phyloP scores from a whole-genome alignment of 1,140 invertebrate species.

The Teleopsis dalmanni region DNA sequence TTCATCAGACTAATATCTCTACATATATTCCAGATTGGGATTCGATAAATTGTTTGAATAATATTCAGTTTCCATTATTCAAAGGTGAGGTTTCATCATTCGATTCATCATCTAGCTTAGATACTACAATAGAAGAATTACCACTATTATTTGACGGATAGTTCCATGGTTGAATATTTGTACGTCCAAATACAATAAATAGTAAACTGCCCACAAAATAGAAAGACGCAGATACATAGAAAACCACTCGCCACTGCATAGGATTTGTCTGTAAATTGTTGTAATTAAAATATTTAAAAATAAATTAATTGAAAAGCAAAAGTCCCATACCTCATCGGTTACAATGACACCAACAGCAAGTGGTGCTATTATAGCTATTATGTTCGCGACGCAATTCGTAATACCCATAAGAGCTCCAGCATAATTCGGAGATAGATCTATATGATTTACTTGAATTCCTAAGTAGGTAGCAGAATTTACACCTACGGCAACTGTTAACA shows the following conservation, averaged over 20 bases:
- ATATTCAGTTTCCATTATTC: no score
- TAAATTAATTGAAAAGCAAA: slow-evolving; percentile 60
- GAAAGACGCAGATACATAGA: slow-evolving; percentile 62
- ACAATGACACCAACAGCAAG: slow-evolving; percentile 57
- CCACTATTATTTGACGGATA: slow-evolving; percentile 22
- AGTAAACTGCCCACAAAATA: slow-evolving; percentile 61
- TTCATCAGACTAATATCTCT: no score
- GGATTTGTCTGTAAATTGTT: slow-evolving; percentile 47
- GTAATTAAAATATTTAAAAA: background rate
- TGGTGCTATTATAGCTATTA: slow-evolving; percentile 66
- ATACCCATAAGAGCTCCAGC: slow-evolving; percentile 63
- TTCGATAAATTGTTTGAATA: no score
- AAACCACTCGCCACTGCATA: slow-evolving; percentile 64
- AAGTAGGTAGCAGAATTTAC: slow-evolving; percentile 69
- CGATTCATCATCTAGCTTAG: no score
- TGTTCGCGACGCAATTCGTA: slow-evolving; percentile 67
- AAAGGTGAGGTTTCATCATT: no score
- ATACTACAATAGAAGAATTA: no score
- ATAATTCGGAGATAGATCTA: slow-evolving; percentile 70
- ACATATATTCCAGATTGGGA: no score
- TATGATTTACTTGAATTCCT: slow-evolving; percentile 63
- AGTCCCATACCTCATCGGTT: slow-evolving; percentile 58
- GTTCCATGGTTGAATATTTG: slow-evolving; percentile 58
- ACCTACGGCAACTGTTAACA: slow-evolving; percentile 65
- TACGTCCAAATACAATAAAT: slow-evolving; percentile 60